phyloP scores from a whole-genome alignment of 1,140 invertebrate species.

The Meloidogyne hapla region DNA sequence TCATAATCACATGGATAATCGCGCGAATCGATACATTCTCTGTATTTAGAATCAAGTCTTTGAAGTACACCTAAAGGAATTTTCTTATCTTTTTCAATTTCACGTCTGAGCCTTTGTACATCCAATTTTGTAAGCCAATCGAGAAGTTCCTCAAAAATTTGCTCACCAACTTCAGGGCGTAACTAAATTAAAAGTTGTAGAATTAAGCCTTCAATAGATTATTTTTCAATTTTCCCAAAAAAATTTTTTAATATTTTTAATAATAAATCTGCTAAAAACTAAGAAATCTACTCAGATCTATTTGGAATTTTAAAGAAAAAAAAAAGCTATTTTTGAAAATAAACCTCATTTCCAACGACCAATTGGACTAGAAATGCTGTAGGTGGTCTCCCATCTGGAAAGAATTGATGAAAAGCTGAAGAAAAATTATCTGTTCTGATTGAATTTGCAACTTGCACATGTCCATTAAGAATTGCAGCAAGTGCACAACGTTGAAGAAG shows the following conservation, averaged over 20 bases:
- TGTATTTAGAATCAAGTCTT: conserved; percentile 25
- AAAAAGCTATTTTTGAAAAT: too few relatives aligned
- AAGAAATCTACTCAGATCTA: too few relatives aligned
- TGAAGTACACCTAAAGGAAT: conserved; percentile 17
- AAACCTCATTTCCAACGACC: conserved; percentile 12
- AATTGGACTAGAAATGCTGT: conserved; percentile 18
- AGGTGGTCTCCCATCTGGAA: conserved; percentile 19
- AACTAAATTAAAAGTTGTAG: background rate
- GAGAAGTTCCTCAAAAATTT: conserved; percentile 24
- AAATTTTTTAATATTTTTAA: too few relatives aligned
- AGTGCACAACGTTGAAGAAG: conserved; percentile 27
- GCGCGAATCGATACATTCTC: conserved; percentile 22
- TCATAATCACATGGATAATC: conserved; percentile 29
- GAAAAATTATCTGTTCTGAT: background rate
- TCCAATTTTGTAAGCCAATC: conserved; percentile 26
- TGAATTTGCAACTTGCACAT: conserved; percentile 19
- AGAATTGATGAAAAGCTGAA: conserved; percentile 28
- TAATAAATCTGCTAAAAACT: too few relatives aligned
- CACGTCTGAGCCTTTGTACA: conserved; percentile 13
- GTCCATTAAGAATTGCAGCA: conserved; percentile 3
- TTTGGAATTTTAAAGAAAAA: too few relatives aligned
- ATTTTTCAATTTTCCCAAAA: background rate
- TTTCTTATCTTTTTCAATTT: conserved; percentile 13
- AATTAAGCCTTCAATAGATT: background rate
- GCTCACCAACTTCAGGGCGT: conserved; percentile 9